Base-by-base conservation (phyloP, 2,888 invertebrate species). In the Drosophila vallismaia region DNA sequence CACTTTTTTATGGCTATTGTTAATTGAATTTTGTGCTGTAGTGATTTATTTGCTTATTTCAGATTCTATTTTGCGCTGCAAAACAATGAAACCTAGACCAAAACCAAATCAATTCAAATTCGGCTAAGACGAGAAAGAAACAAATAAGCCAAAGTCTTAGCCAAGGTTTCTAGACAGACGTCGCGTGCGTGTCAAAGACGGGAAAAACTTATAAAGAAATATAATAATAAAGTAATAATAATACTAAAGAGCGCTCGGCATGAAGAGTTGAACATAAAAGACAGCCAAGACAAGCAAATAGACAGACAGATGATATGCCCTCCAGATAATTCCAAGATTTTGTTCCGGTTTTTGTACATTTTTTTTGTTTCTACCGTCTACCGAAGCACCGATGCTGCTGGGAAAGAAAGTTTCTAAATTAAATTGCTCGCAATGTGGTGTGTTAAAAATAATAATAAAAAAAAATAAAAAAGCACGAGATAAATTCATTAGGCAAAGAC, bases 401-500 rank as follows among this genome's bases (percentile, higher is more conserved):
- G 52, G 60, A 71, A 70, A 70, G 70, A 70, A 70, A 70, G 72
- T 71, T 71, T 71, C 64, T 63, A 83, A 86, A 86, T 74, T 54
- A 83, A 81, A 75, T 71, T 69, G 81, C 78, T 62, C 78, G 78
- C 71, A 80, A 77, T 76, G 70, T 75, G 71, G 78, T 68, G 67
- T 76, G 66, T 64, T 64, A 60, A 60, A 56, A n/a, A 40, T 12
- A 12, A 19, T 33, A 33, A 19, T 24, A 42, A 14, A 29, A 31
- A 50, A 68, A 76, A 49, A 29, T 67, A 42, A 56, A 56, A 53
- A 60, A 71, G 38, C 36, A 36, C 36, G 36, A 67, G 42, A 68
- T 68, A 62, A 71, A 64, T 78, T 79, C 79, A 83, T 79, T 79
- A 79, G 83, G 45, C 69, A 66, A 66, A 66, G 46, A 50, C 51